Conservation (phyloP, 2,113 vertebrate species). For the Guaruba guarouba region DNA sequence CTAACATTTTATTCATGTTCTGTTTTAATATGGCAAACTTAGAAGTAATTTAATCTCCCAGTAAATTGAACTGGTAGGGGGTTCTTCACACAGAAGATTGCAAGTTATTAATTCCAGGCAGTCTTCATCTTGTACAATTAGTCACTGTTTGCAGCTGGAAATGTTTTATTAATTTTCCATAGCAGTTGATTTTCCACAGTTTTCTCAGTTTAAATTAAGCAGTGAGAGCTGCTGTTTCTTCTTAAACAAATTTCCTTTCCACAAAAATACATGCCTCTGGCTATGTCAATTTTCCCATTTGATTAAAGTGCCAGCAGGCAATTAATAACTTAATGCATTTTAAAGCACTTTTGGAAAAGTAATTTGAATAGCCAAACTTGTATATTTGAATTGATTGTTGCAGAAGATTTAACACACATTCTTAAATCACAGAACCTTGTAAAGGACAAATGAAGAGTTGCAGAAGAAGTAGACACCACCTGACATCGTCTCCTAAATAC, state of each 20-base stretch:
- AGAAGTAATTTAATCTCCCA: conserved; percentile 91
- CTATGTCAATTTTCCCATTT: conserved; percentile 87
- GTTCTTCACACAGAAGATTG: conserved; percentile 88
- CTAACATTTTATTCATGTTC: conserved; percentile 87
- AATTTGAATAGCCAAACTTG: conserved; percentile 86
- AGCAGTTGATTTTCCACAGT: conserved; percentile 85
- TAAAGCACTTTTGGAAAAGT: conserved; percentile 87
- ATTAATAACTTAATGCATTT: conserved; percentile 91
- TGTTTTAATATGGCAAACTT: conserved; percentile 92
- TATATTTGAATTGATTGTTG: conserved; percentile 81
- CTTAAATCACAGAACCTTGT: conserved; percentile 74
- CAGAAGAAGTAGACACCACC: neutral
- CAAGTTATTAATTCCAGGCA: conserved; percentile 89
- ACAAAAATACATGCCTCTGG: conserved; percentile 83
- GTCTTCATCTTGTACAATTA: conserved; percentile 90
- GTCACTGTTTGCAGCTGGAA: conserved; percentile 89
- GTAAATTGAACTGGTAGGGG: conserved; percentile 91
- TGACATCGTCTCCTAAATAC: neutral
- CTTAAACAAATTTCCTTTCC: conserved; percentile 87
- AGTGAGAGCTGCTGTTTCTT: conserved; percentile 84
- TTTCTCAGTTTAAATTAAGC: conserved; percentile 87
- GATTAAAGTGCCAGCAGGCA: conserved; percentile 87
- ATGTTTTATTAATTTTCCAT: conserved; percentile 88
- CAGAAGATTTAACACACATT: conserved; percentile 77
- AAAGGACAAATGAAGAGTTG: conserved; percentile 71